Evolutionary conservation across 2,113 vertebrate species (phyloP).

Genomic region (Pangasianodon gigas): DNA sequence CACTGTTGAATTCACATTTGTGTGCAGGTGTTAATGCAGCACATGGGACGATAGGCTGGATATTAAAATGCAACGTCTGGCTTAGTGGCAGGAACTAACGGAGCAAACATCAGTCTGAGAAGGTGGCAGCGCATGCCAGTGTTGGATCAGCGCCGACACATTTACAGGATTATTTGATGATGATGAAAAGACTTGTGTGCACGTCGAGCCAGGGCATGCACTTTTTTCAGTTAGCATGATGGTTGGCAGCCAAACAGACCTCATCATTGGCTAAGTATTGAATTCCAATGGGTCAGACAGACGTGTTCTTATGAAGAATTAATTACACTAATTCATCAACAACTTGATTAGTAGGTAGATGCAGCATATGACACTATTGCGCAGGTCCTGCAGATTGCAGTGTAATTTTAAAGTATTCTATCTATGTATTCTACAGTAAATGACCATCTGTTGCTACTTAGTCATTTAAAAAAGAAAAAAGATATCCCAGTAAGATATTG

Average conservation of each 20-base stretch:
- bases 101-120: slow-evolving; percentile 13
- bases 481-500: neutral
- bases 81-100: neutral
- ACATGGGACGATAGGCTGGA: neutral
- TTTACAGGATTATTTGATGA: slow-evolving; percentile 11
- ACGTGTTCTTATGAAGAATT: neutral
- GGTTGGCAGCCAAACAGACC: slow-evolving; percentile 36
- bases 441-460: neutral
- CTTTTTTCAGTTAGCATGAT: slow-evolving; percentile 32
- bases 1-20: neutral
- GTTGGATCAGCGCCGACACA: slow-evolving; percentile 6
- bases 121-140: neutral
- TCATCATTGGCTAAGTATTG: slow-evolving; percentile 16
- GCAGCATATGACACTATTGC: neutral
- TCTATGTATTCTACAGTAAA: neutral
- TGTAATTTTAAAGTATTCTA: neutral
- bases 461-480: neutral
- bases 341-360: neutral
- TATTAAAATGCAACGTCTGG: neutral
- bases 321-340: neutral
- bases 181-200: slow-evolving; percentile 20
- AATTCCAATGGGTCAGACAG: slow-evolving; percentile 1
- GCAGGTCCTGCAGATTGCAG: neutral
- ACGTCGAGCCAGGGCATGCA: slow-evolving; percentile 1
- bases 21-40: neutral